Conservation (phyloP, 2,888 invertebrate genomes). For the Clepsis dumicolana region DNA sequence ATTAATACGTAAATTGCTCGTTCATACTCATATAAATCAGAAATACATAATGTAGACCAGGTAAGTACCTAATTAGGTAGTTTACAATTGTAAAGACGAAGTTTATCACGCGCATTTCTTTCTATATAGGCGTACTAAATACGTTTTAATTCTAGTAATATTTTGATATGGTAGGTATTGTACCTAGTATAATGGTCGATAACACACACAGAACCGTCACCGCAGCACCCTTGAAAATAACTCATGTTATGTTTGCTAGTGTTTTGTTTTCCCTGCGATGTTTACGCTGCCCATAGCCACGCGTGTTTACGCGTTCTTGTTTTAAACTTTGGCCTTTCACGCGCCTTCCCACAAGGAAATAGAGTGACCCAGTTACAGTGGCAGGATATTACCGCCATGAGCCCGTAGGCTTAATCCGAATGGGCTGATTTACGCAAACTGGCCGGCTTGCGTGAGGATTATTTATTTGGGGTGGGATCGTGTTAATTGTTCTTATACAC, state of each 20-base stretch:
- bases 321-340: slow-evolving; percentile 34
- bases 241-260: not conserved
- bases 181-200: not conserved
- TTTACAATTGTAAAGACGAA: no score
- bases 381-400: slow-evolving; percentile 30
- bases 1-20: not conserved
- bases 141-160: not conserved
- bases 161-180: not conserved
- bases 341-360: slow-evolving; percentile 27
- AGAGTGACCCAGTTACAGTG: slow-evolving; percentile 29
- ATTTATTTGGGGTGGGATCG: not conserved
- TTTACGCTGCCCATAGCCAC: slow-evolving; percentile 27
- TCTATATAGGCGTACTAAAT: no score
- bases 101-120: no score
- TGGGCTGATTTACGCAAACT: slow-evolving; percentile 15
- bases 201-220: not conserved
- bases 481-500: not conserved
- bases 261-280: slow-evolving; percentile 10
- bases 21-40: not conserved
- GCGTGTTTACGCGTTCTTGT: slow-evolving; percentile 34
- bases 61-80: no score
- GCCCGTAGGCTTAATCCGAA: slow-evolving; percentile 16
- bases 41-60: not conserved
- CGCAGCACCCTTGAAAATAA: not conserved
- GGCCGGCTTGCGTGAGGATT: not conserved